phyloP scores from a whole-genome alignment of 2,797 vertebrate genomes.

The Ctenopoma multispine region DNA sequence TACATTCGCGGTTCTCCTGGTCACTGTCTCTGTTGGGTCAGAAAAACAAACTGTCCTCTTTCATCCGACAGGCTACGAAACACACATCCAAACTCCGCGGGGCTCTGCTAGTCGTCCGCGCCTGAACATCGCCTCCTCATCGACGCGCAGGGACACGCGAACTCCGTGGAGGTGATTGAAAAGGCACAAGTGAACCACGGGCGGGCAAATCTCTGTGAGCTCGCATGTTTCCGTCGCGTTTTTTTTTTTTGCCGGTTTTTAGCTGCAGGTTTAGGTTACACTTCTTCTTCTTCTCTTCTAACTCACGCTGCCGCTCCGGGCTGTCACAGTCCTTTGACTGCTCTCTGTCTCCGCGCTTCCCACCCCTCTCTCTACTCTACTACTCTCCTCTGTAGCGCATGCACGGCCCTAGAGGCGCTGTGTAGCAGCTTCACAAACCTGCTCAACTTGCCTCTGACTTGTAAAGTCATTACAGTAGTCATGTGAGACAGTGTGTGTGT shows the following conservation, averaged over 20 bases:
- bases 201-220: slow-evolving; percentile 37
- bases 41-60: slow-evolving; percentile 10
- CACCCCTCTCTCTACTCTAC: slow-evolving; percentile 26
- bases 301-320: slow-evolving; percentile 42
- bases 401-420: slow-evolving; percentile 63
- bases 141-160: slow-evolving; percentile 57
- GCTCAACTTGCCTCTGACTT: slow-evolving; percentile 30
- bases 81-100: slow-evolving; percentile 69
- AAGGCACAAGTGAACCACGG: slow-evolving; percentile 53
- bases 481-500: slow-evolving; percentile 13
- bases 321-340: slow-evolving; percentile 50
- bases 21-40: slow-evolving; percentile 25
- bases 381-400: not conserved
- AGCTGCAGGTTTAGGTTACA: slow-evolving; percentile 6
- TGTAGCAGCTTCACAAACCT: slow-evolving; percentile 39
- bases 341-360: slow-evolving; percentile 17
- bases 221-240: slow-evolving; percentile 64
- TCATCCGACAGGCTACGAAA: slow-evolving; percentile 50
- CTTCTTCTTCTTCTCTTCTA: slow-evolving; percentile 12
- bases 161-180: slow-evolving; percentile 61
- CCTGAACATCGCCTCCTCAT: slow-evolving; percentile 64
- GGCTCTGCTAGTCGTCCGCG: slow-evolving; percentile 40
- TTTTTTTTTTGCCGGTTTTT: not conserved
- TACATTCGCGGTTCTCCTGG: slow-evolving; percentile 56
- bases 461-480: slow-evolving; percentile 44